These are phyloP conservation scores for Tribolium freemani DNA, from an alignment of 2,888 invertebrate genomes.

Conservation along the genomic window DNA sequence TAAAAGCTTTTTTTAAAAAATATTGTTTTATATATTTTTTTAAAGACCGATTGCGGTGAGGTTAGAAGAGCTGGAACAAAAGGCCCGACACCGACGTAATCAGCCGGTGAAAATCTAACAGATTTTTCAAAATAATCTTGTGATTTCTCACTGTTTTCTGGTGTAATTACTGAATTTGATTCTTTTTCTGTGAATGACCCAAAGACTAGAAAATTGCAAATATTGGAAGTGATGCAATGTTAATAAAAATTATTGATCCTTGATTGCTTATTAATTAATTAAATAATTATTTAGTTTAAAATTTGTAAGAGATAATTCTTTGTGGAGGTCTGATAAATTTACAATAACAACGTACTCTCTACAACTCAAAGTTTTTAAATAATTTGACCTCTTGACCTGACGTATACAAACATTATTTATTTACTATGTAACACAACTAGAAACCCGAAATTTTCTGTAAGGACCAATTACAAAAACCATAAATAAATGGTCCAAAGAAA, in stretches of 20 bases:
- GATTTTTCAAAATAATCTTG: too few species aligned
- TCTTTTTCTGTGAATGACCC: too few species aligned
- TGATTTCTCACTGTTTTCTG: too few species aligned
- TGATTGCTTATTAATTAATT: neutral
- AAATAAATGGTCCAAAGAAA: neutral
- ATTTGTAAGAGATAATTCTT: constrained; percentile 10
- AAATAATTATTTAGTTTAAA: constrained; percentile 3
- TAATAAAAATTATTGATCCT: neutral
- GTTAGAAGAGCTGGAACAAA: too few species aligned
- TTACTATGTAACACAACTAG: neutral
- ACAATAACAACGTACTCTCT: neutral
- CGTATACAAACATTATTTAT: neutral
- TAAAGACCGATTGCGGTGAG: too few species aligned
- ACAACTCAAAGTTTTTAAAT: neutral
- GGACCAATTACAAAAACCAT: neutral
- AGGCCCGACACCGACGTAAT: too few species aligned
- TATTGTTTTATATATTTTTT: too few species aligned
- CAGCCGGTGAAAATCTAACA: too few species aligned
- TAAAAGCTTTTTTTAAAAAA: too few species aligned
- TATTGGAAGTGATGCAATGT: neutral
- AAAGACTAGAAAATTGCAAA: neutral
- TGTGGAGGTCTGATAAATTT: constrained; percentile 1
- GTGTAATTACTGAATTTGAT: too few species aligned
- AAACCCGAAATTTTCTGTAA: neutral
- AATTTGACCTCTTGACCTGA: neutral